phyloP scores from a whole-genome alignment of 2,113 vertebrate species.

The Sorex fumeus region DNA sequence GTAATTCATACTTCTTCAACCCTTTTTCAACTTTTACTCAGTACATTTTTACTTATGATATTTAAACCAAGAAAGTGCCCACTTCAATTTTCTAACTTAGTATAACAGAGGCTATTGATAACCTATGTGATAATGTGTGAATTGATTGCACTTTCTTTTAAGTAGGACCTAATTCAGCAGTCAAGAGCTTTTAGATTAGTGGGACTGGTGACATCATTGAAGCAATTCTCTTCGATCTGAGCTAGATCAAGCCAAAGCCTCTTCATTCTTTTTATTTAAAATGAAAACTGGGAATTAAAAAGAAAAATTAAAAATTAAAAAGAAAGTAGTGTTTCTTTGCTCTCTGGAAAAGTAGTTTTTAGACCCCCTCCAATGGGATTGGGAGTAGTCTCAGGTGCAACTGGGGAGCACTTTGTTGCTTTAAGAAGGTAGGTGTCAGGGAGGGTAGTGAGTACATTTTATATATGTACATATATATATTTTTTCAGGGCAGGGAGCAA shows the following conservation, averaged over 20 bases:
- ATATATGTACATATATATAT: too few species aligned
- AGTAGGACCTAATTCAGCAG: slow-evolving; percentile 34
- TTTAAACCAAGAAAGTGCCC: background rate
- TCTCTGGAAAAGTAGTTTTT: too few species aligned
- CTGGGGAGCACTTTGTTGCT: too few species aligned
- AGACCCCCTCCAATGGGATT: too few species aligned
- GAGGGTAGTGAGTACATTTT: too few species aligned
- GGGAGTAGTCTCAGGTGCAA: too few species aligned
- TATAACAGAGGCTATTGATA: background rate
- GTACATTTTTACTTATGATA: background rate
- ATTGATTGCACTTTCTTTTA: background rate
- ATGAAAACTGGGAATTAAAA: too few species aligned
- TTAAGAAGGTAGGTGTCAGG: too few species aligned
- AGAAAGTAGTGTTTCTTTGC: too few species aligned
- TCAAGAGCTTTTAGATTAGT: background rate
- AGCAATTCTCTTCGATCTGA: background rate
- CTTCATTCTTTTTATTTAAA: slow-evolving; percentile 27
- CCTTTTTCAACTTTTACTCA: background rate
- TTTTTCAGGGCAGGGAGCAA: too few species aligned
- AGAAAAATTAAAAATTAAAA: too few species aligned
- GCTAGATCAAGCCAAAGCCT: background rate
- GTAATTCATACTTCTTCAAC: background rate
- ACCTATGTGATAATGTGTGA: background rate
- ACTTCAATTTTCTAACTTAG: background rate
- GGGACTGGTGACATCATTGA: background rate